A percentile compares a stretch with the other conserved stretches of the same genome.
These are phyloP conservation scores for Junonia oenone DNA, from an alignment of 2,888 invertebrate genomes.

Conservation along the genomic window DNA sequence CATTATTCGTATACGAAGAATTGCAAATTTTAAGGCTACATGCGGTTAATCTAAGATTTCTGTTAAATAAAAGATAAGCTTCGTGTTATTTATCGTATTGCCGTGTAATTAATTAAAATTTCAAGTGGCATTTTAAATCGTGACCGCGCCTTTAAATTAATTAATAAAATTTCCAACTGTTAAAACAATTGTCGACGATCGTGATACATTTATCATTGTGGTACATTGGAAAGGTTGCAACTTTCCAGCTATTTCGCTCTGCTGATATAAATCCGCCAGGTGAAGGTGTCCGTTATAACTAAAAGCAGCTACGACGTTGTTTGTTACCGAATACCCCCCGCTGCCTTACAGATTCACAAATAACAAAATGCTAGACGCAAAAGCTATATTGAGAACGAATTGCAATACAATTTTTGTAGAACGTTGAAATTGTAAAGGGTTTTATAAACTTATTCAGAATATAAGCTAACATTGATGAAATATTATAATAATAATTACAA, in stretches of 20 bases:
- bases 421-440: not conserved
- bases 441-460: no score
- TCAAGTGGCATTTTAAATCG: constrained; percentile 32
- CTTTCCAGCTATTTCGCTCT: constrained; percentile 29
- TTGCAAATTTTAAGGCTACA: constrained; percentile 24
- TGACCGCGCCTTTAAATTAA: constrained; percentile 34
- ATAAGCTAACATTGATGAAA: no score
- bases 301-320: constrained; percentile 18
- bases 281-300: constrained; percentile 26
- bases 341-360: constrained; percentile 1
- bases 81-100: constrained; percentile 27
- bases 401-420: not conserved
- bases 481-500: no score
- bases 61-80: constrained; percentile 31
- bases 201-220: constrained; percentile 36
- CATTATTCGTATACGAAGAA: constrained; percentile 21
- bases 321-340: constrained; percentile 1
- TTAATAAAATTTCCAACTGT: constrained; percentile 35
- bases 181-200: constrained; percentile 34
- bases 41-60: constrained; percentile 22
- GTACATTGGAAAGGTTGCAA: constrained; percentile 31
- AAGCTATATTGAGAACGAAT: not conserved
- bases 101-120: constrained; percentile 24
- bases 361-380: not conserved
- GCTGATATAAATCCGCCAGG: constrained; percentile 27